Evolutionary conservation across 2,113 vertebrate genomes (phyloP).

Genomic region (Leucopsar rothschildi): DNA sequence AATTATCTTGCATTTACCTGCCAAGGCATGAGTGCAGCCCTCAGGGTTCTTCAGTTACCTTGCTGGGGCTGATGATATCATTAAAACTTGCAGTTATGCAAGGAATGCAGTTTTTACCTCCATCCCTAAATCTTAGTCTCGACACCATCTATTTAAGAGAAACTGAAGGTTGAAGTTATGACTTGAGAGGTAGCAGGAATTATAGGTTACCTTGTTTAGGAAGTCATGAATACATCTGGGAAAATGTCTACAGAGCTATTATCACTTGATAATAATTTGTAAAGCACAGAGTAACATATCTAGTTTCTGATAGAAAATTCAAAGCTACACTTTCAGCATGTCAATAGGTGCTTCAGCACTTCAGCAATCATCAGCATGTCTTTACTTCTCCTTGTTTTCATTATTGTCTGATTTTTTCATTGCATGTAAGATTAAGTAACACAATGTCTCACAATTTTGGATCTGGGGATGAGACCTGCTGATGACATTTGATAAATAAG

Average conservation of each 20-base stretch:
- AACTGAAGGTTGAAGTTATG: not conserved
- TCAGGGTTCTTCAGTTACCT: not conserved
- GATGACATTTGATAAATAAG: not conserved
- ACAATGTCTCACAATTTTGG: not conserved
- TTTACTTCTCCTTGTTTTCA: not conserved
- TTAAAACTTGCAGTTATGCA: constrained; percentile 3
- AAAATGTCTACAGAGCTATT: not conserved
- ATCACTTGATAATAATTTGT: not conserved
- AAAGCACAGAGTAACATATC: not conserved
- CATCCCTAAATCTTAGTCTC: not conserved
- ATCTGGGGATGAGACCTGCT: not conserved
- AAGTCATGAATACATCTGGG: not conserved
- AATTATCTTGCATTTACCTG: not conserved
- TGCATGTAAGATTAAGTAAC: not conserved
- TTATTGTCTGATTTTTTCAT: not conserved
- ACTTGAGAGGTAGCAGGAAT: not conserved
- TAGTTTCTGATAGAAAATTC: not conserved
- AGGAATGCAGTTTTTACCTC: constrained; percentile 6
- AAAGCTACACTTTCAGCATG: not conserved
- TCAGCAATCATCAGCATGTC: not conserved
- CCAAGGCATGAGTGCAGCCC: not conserved
- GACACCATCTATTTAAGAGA: not conserved
- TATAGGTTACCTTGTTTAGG: not conserved
- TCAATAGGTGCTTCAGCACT: not conserved
- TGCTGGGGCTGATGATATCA: not conserved